These are phyloP conservation scores for Diadegma fenestrale DNA, from an alignment of 2,888 invertebrate species.

Conservation along the genomic window DNA sequence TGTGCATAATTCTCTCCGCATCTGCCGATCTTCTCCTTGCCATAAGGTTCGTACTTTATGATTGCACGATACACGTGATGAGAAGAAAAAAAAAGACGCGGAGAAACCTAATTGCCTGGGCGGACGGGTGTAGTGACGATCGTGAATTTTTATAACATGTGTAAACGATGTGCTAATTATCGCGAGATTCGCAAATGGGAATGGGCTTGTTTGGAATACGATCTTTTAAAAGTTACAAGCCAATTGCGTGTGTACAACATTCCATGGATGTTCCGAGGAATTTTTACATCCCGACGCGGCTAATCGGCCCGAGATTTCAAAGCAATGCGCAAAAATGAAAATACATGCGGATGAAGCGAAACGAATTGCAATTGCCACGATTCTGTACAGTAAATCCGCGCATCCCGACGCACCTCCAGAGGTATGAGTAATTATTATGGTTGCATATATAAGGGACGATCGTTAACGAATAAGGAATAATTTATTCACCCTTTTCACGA, in stretches of 20 bases:
- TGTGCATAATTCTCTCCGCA: conserved; percentile 1
- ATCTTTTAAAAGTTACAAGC: conserved; percentile 28
- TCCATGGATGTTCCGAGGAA: neutral
- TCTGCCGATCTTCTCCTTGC: conserved; percentile 7
- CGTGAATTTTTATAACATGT: conserved; percentile 50
- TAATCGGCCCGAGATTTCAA: conserved; percentile 54
- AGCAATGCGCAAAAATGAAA: conserved; percentile 38
- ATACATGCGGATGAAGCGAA: conserved; percentile 22
- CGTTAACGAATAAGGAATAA: conserved; percentile 62
- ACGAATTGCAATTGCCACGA: conserved; percentile 28
- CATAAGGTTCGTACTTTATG: conserved; percentile 28
- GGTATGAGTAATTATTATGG: conserved; percentile 17
- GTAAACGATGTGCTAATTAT: conserved; percentile 66
- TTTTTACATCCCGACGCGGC: conserved; percentile 21
- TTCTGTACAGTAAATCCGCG: conserved; percentile 17
- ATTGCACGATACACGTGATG: conserved; percentile 12
- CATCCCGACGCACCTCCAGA: neutral
- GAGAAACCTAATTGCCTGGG: conserved; percentile 52
- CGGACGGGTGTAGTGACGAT: conserved; percentile 29
- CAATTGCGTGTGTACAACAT: conserved; percentile 29
- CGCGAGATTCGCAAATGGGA: conserved; percentile 44
- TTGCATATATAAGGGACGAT: conserved; percentile 23
- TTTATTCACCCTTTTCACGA: conserved; percentile 67
- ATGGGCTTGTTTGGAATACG: conserved; percentile 48
- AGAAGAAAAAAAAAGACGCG: neutral